phyloP scores from a whole-genome alignment of 1,140 invertebrate species.

The Cotesia typhae region DNA sequence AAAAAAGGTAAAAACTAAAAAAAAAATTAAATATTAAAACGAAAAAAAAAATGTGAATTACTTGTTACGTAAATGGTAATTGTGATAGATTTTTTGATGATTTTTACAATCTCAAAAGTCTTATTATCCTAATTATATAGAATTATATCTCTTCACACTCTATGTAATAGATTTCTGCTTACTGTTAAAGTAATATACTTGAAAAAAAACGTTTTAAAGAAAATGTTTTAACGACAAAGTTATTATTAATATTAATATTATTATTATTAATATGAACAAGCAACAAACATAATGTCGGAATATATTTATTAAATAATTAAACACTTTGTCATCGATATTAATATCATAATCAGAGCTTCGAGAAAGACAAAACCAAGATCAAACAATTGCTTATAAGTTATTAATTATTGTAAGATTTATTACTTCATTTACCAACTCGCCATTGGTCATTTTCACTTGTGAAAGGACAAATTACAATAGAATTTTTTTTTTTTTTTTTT shows the following conservation, averaged over 20 bases:
- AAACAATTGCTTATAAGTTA: constrained; percentile 36
- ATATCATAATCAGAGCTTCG: constrained; percentile 41
- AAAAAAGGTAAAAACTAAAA: constrained; percentile 39
- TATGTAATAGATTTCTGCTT: constrained; percentile 60
- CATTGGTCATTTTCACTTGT: constrained; percentile 31
- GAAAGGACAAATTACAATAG: constrained; percentile 6
- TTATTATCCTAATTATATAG: constrained; percentile 66
- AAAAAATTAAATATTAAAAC: constrained; percentile 46
- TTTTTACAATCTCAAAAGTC: constrained; percentile 70
- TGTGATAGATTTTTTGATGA: constrained; percentile 70
- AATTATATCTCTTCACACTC: constrained; percentile 64
- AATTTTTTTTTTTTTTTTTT: not conserved
- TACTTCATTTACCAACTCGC: constrained; percentile 24
- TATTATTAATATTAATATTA: too few species aligned
- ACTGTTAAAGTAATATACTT: constrained; percentile 53
- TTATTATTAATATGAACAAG: constrained; percentile 6
- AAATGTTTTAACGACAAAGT: constrained; percentile 11
- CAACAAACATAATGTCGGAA: not conserved
- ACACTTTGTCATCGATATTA: constrained; percentile 34
- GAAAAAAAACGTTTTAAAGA: constrained; percentile 33
- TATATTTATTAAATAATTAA: constrained; percentile 25
- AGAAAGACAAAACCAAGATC: constrained; percentile 30
- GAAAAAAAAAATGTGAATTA: constrained; percentile 58
- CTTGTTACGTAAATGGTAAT: constrained; percentile 67
- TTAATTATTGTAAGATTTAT: constrained; percentile 28